Percentiles rank a stretch among this genome's conserved stretches.
Conservation (phyloP, 2,888 invertebrate genomes). For the Sphaerophoria taeniata region DNA sequence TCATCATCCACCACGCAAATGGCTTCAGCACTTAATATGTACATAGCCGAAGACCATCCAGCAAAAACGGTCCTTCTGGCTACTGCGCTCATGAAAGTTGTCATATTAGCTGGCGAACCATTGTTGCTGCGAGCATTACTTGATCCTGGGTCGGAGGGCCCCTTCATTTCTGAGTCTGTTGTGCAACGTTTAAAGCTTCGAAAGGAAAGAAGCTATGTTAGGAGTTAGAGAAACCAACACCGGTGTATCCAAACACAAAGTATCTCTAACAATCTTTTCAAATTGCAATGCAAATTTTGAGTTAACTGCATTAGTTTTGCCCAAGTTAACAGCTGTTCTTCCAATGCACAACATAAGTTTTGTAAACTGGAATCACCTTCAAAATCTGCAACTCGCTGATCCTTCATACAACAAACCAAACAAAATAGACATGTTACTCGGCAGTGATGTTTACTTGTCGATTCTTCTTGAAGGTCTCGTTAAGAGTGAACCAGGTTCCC, state of each 20-base stretch:
- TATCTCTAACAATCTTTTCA: neutral
- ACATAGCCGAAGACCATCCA: slow-evolving; percentile 5
- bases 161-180: slow-evolving; percentile 35
- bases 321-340: slow-evolving; percentile 22
- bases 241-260: slow-evolving; percentile 5
- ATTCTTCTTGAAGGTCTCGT: slow-evolving; percentile 15
- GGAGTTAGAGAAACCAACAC: slow-evolving; percentile 19
- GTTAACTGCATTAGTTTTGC: slow-evolving; percentile 28
- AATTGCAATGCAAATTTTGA: neutral
- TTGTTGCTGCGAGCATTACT: slow-evolving; percentile 3
- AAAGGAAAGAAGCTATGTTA: slow-evolving; percentile 2
- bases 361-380: slow-evolving; percentile 23
- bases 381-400: slow-evolving; percentile 30
- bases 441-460: slow-evolving; percentile 26
- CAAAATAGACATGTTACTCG: slow-evolving; percentile 31
- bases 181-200: slow-evolving; percentile 15
- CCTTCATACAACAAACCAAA: neutral
- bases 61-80: slow-evolving; percentile 22
- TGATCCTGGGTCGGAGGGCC: slow-evolving; percentile 22
- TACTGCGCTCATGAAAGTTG: slow-evolving; percentile 24
- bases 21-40: slow-evolving; percentile 4
- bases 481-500: slow-evolving; percentile 14
- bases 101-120: neutral
- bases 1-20: neutral
- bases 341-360: neutral